phyloP scores from a whole-genome alignment of 2,888 invertebrate genomes.

The Vanessa cardui region DNA sequence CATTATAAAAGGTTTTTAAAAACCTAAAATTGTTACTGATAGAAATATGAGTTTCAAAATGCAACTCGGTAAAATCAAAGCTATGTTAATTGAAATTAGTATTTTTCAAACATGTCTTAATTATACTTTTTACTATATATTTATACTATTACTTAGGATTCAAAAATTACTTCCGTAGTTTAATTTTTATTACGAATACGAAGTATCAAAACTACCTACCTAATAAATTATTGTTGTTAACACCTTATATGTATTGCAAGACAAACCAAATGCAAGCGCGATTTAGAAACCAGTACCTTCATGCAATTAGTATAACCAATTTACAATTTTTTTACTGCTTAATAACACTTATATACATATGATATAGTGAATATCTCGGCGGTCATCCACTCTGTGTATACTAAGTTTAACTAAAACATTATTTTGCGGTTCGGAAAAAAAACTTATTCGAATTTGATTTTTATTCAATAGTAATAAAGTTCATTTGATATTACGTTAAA shows the following conservation, averaged over 20 bases:
- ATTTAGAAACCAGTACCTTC: too few relatives aligned
- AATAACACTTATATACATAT: slow-evolving; percentile 16
- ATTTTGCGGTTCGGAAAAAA: slow-evolving; percentile 10
- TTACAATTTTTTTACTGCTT: not conserved
- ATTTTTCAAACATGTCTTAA: slow-evolving; percentile 14
- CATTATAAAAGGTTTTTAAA: too few relatives aligned
- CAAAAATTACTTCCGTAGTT: too few relatives aligned
- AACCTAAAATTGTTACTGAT: not conserved
- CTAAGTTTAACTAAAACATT: slow-evolving; percentile 7
- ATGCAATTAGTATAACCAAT: too few relatives aligned
- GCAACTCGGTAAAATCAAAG: not conserved
- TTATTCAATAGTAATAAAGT: slow-evolving; percentile 29
- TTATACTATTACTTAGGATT: too few relatives aligned
- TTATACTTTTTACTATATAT: too few relatives aligned
- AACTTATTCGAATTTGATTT: slow-evolving; percentile 19
- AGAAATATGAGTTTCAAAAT: not conserved
- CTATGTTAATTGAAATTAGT: slow-evolving; percentile 8
- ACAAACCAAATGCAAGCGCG: too few relatives aligned
- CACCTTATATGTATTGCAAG: too few relatives aligned
- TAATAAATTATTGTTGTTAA: too few relatives aligned
- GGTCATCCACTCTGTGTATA: slow-evolving; percentile 35
- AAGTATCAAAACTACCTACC: too few relatives aligned
- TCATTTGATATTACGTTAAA: slow-evolving; percentile 9
- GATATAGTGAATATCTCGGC: slow-evolving; percentile 26
- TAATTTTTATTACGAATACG: too few relatives aligned